A percentile compares a stretch with the other conserved stretches of the same genome.
Conservation (phyloP, 2,888 invertebrate species). For the Geophilus truncorum region DNA sequence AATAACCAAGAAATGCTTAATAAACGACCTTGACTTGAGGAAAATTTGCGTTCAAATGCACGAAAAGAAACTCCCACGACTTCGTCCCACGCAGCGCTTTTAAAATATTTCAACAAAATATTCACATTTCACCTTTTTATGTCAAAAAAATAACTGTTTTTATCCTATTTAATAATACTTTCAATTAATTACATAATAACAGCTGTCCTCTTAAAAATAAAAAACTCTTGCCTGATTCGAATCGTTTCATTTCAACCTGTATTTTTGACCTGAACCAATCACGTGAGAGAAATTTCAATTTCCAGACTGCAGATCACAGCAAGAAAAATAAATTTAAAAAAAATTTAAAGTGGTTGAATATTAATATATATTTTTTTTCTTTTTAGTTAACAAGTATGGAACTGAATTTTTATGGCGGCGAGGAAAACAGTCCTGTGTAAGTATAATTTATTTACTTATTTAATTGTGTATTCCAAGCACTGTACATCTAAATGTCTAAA, state of each 20-base stretch:
- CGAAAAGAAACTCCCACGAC: background rate
- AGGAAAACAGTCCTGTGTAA: slow-evolving; percentile 64
- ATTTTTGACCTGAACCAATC: background rate
- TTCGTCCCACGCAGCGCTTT: background rate
- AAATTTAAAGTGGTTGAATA: too few species aligned
- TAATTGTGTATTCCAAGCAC: background rate
- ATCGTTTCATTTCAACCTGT: background rate
- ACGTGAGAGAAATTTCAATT: background rate
- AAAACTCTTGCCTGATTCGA: too few species aligned
- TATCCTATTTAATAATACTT: background rate
- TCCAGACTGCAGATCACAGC: background rate
- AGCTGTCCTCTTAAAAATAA: too few species aligned
- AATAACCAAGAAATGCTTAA: too few species aligned
- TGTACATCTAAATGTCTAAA: too few species aligned
- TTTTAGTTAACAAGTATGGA: slow-evolving; percentile 64
- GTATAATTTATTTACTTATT: slow-evolving; percentile 33
- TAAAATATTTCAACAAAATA: too few species aligned
- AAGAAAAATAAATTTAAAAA: too few species aligned
- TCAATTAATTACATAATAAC: background rate
- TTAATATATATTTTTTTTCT: too few species aligned
- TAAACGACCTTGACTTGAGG: background rate
- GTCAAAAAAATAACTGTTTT: background rate
- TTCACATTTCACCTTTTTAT: background rate
- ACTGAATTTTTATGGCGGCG: slow-evolving; percentile 68
- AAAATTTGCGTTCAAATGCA: background rate